Evolutionary conservation across 2,888 invertebrate species (phyloP).

Genomic region (Teinopalpus imperialis): DNA sequence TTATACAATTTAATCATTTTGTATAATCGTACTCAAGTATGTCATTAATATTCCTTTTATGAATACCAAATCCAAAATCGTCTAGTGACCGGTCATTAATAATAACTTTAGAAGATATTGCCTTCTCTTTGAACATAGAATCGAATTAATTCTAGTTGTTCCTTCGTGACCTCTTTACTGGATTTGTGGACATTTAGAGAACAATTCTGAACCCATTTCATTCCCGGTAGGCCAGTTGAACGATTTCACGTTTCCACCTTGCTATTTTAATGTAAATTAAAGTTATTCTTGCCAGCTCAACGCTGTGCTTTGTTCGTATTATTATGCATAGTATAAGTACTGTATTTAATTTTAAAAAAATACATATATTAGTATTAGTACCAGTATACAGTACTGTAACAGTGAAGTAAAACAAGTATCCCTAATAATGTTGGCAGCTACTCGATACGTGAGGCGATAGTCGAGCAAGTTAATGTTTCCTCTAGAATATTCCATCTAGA

Average conservation of each 20-base stretch:
- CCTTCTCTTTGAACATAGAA: slow-evolving; percentile 34
- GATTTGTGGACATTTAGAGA: slow-evolving; percentile 17
- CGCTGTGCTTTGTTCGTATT: too few species aligned
- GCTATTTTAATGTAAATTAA: slow-evolving; percentile 9
- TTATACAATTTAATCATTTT: too few species aligned
- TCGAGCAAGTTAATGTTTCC: too few species aligned
- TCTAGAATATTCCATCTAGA: too few species aligned
- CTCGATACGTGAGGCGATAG: too few species aligned
- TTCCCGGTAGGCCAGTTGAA: slow-evolving; percentile 5
- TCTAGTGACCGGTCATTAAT: slow-evolving; percentile 16
- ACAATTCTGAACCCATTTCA: slow-evolving; percentile 8
- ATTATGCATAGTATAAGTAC: too few species aligned
- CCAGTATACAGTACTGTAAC: too few species aligned
- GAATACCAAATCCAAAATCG: slow-evolving; percentile 16
- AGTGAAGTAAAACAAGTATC: too few species aligned
- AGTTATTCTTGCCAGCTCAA: slow-evolving; percentile 1
- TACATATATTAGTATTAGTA: too few species aligned
- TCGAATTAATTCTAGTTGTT: slow-evolving; percentile 18
- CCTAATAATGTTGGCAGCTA: too few species aligned
- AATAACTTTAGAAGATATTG: slow-evolving; percentile 35
- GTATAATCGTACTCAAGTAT: too few species aligned
- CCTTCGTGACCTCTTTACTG: slow-evolving; percentile 18
- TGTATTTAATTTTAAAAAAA: too few species aligned
- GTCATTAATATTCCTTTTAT: slow-evolving; percentile 8
- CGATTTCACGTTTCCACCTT: slow-evolving; percentile 7